Percentiles rank a stretch among this genome's conserved stretches.
Conservation (phyloP, 1,140 invertebrate species). For the Telenomus remus region DNA sequence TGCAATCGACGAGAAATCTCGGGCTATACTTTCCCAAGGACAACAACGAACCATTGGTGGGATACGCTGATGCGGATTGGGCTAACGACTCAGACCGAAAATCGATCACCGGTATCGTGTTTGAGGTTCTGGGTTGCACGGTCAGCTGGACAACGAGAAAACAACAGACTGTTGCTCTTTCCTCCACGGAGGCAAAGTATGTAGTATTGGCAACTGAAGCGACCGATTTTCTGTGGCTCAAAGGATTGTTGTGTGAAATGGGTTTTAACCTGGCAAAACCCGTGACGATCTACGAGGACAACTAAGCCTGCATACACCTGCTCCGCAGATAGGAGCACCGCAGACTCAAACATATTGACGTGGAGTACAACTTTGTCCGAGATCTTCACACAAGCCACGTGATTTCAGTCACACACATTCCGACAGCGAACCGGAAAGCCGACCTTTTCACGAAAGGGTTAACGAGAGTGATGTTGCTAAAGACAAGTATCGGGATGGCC, state of each 20-base stretch:
- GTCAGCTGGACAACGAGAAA: slow-evolving; percentile 57
- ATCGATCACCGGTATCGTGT: slow-evolving; percentile 57
- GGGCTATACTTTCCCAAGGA: slow-evolving; percentile 6
- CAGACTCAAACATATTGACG: slow-evolving; percentile 42
- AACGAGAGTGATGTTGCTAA: neutral
- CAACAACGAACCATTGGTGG: slow-evolving; percentile 8
- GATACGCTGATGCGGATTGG: slow-evolving; percentile 57
- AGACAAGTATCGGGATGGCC: no score
- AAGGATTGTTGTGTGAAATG: slow-evolving; percentile 19
- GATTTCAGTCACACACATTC: slow-evolving; percentile 8
- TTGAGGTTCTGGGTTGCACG: slow-evolving; percentile 38
- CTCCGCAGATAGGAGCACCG: slow-evolving; percentile 35
- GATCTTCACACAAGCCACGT: slow-evolving; percentile 12
- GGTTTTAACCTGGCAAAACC: slow-evolving; percentile 21
- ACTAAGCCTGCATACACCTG: slow-evolving; percentile 34
- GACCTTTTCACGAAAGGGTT: slow-evolving; percentile 44
- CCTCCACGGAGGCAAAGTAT: slow-evolving; percentile 69
- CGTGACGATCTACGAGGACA: slow-evolving; percentile 33
- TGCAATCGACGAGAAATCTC: slow-evolving; percentile 28
- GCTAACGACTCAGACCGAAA: slow-evolving; percentile 29
- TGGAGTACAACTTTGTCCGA: slow-evolving; percentile 52
- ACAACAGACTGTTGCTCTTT: slow-evolving; percentile 61
- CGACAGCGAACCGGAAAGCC: slow-evolving; percentile 35
- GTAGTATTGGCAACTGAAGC: slow-evolving; percentile 46
- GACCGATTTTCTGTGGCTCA: slow-evolving; percentile 58